A percentile compares a stretch with the other conserved stretches of the same genome.
Evolutionary conservation across 2,797 vertebrate genomes (phyloP).

Genomic region (Mionectes olivaceus): DNA sequence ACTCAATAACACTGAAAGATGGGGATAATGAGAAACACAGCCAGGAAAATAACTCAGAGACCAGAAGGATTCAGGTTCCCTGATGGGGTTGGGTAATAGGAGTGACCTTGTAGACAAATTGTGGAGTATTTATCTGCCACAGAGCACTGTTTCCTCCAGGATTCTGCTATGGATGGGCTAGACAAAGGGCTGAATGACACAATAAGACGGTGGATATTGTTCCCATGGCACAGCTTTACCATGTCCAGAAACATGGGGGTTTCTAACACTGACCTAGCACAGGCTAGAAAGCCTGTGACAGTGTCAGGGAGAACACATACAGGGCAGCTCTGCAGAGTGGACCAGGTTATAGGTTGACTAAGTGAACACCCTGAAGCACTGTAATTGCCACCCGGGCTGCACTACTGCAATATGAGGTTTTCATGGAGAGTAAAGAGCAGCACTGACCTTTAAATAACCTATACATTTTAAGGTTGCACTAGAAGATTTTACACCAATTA

Average conservation of each 20-base stretch:
- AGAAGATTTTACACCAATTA: conserved; percentile 76
- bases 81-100: background rate
- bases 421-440: conserved; percentile 64
- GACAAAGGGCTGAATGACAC: background rate
- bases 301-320: background rate
- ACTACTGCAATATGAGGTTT: conserved; percentile 44
- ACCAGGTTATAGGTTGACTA: conserved; percentile 4
- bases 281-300: background rate
- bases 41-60: background rate
- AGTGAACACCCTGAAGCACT: conserved; percentile 29
- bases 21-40: background rate
- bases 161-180: background rate
- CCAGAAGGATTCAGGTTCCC: background rate
- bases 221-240: background rate
- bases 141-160: background rate
- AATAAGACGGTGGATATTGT: background rate
- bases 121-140: background rate
- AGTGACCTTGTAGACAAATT: background rate
- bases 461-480: conserved; percentile 47
- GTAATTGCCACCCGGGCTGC: conserved; percentile 48
- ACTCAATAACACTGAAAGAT: background rate
- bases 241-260: background rate
- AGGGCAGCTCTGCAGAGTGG: background rate
- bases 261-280: background rate
- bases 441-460: conserved; percentile 73